Conservation (phyloP, 2,888 invertebrate species). For the Andrena minutula region DNA sequence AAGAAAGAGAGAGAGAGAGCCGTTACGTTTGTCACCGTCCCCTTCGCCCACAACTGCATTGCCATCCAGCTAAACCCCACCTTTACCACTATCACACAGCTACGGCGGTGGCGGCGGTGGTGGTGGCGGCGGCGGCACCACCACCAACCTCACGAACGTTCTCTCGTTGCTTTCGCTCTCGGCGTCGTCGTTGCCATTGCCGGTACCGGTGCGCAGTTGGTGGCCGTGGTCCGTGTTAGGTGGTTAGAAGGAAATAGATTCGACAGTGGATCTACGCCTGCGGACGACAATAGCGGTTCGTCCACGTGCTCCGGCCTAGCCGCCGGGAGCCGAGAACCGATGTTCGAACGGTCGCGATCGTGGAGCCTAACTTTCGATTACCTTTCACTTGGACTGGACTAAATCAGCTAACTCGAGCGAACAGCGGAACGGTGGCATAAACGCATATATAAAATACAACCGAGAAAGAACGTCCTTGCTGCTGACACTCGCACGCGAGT, state of each 20-base stretch:
- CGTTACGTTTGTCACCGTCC: constrained; percentile 29
- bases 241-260: constrained; percentile 46
- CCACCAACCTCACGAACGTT: constrained; percentile 44
- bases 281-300: constrained; percentile 38
- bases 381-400: too few species aligned
- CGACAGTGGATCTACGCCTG: constrained; percentile 7
- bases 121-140: constrained; percentile 26
- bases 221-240: constrained; percentile 52
- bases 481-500: not conserved
- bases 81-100: constrained; percentile 19
- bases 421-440: not conserved
- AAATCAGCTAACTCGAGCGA: not conserved
- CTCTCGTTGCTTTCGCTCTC: constrained; percentile 56
- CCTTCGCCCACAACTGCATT: constrained; percentile 24
- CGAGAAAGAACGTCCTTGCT: not conserved
- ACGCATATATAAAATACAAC: not conserved
- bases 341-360: not conserved
- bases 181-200: constrained; percentile 53
- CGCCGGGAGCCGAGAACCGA: constrained; percentile 4
- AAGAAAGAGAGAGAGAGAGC: not conserved
- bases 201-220: constrained; percentile 57
- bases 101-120: constrained; percentile 16
- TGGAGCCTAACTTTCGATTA: not conserved
- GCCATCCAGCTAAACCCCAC: not conserved
- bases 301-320: constrained; percentile 58